A percentile compares a stretch with the other conserved stretches of the same genome.
Conservation (phyloP, 2,797 vertebrate species). For the Aeoliscus strigatus region DNA sequence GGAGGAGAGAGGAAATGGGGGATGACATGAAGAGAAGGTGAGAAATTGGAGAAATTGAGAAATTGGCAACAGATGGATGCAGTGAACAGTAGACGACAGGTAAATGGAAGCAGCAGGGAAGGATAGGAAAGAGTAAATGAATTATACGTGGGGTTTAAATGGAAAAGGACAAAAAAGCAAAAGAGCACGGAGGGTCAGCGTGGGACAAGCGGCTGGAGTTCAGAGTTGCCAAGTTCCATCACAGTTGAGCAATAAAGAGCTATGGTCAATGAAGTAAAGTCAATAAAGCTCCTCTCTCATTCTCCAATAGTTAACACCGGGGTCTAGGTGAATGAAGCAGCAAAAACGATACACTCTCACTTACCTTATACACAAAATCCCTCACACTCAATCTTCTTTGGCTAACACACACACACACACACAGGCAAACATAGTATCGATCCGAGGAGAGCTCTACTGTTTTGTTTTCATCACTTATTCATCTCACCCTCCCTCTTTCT, state of each 20-base stretch:
- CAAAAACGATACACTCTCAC: constrained; percentile 59
- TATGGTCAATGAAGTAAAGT: constrained; percentile 70
- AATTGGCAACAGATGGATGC: constrained; percentile 42
- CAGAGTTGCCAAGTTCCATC: constrained; percentile 52
- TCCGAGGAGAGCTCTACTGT: constrained; percentile 70
- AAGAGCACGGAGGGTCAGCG: constrained; percentile 12
- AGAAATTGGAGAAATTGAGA: constrained; percentile 21
- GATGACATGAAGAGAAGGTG: constrained; percentile 26
- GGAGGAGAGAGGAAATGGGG: constrained; percentile 26
- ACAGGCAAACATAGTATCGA: constrained; percentile 59
- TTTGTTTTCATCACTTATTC: constrained; percentile 85
- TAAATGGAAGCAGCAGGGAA: constrained; percentile 6
- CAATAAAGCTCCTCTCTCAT: constrained; percentile 69
- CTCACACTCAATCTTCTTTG: constrained; percentile 47
- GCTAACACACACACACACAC: constrained; percentile 26
- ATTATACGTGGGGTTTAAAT: constrained; percentile 40
- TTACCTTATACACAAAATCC: constrained; percentile 49
- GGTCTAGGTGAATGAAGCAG: constrained; percentile 62
- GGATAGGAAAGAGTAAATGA: constrained; percentile 19
- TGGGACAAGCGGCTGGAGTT: constrained; percentile 31
- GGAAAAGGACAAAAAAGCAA: constrained; percentile 22
- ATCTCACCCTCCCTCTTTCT: constrained; percentile 66
- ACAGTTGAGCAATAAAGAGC: constrained; percentile 68
- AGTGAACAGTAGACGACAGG: constrained; percentile 15
- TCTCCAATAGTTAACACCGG: constrained; percentile 69